Percentiles rank a stretch among this genome's conserved stretches.
Conservation (phyloP, 2,888 invertebrate species). For the Euproctis similis region DNA sequence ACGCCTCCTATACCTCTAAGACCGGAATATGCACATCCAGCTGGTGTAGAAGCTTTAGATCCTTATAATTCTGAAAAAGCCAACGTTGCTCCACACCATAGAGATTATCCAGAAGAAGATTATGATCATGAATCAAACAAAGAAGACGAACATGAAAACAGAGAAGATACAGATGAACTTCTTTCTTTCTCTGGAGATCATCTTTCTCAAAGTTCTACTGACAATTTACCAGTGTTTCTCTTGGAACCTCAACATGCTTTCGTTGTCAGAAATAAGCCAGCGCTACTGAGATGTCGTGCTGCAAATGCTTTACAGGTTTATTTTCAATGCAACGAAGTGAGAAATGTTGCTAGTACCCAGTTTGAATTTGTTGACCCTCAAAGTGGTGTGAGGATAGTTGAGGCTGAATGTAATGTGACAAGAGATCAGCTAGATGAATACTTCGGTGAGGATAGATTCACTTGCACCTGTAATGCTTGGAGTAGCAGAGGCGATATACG, state of each 20-base stretch:
- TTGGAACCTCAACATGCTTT: conserved; percentile 91
- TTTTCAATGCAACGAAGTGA: conserved; percentile 92
- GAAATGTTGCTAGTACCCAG: conserved; percentile 80
- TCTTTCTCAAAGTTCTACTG: conserved; percentile 74
- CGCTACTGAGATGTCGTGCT: conserved; percentile 91
- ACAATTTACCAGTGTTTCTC: conserved; percentile 88
- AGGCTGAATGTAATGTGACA: conserved; percentile 90
- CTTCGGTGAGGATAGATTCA: conserved; percentile 91
- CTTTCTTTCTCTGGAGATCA: conserved; percentile 67
- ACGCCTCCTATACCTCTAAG: conserved; percentile 57
- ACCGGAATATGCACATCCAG: conserved; percentile 68
- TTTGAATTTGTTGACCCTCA: conserved; percentile 93
- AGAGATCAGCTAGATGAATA: conserved; percentile 95
- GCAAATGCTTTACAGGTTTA: conserved; percentile 91
- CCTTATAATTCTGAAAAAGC: conserved; percentile 69
- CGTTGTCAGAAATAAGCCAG: conserved; percentile 93
- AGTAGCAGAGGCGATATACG: conserved; percentile 89
- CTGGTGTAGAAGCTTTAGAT: conserved; percentile 63
- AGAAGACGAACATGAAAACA: conserved; percentile 63
- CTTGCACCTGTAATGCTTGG: conserved; percentile 96
- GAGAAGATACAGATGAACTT: conserved; percentile 68
- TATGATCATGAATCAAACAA: conserved; percentile 64
- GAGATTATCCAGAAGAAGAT: conserved; percentile 68
- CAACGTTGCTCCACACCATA: conserved; percentile 49
- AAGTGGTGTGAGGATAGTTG: conserved; percentile 89